Conservation (phyloP, 2,113 vertebrate species). For the Spea multiplicata region DNA sequence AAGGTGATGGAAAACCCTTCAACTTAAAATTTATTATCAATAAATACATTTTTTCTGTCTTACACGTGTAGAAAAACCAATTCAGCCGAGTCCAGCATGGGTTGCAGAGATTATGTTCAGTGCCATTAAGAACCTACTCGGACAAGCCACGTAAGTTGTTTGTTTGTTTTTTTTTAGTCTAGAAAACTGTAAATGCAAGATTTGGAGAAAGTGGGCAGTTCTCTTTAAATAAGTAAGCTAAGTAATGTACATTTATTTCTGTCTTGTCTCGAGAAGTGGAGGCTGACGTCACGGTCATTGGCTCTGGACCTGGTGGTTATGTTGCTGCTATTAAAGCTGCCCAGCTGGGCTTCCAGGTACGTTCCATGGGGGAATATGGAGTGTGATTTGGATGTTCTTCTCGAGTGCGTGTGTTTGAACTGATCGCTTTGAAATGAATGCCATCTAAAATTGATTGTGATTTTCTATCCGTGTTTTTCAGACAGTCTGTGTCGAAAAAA, state of each 20-base stretch:
- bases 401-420: no score
- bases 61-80: constrained; percentile 69
- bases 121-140: constrained; percentile 78
- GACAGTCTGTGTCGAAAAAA: constrained; percentile 96
- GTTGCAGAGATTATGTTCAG: constrained; percentile 69
- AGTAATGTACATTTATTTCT: neutral
- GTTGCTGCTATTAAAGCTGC: constrained; percentile 97
- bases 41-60: neutral
- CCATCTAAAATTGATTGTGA: neutral
- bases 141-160: constrained; percentile 79
- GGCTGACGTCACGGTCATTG: constrained; percentile 92
- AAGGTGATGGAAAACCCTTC: no score
- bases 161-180: neutral
- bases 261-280: constrained; percentile 74
- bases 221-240: neutral
- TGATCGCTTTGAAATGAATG: no score
- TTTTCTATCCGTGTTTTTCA: constrained; percentile 52
- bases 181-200: no score
- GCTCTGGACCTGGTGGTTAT: constrained; percentile 94
- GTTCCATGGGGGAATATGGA: neutral
- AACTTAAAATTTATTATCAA: no score
- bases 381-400: no score
- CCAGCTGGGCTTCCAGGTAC: constrained; percentile 96
- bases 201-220: no score
- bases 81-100: constrained; percentile 74